Evolutionary conservation across 2,888 invertebrate genomes (phyloP), one percentile per base, ranked within the genome.

Genomic region (Nebria salina): DNA sequence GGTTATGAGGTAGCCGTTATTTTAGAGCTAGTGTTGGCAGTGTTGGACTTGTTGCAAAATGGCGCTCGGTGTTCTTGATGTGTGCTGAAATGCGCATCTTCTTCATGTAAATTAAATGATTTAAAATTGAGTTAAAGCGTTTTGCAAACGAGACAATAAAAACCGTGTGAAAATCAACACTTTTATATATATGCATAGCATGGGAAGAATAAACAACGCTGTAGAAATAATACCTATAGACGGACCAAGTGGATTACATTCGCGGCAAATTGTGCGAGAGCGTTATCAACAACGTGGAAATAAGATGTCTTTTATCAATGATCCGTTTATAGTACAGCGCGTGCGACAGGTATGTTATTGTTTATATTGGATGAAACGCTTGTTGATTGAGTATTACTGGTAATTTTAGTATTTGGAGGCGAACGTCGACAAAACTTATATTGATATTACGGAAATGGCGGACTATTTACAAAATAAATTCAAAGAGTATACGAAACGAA

Each of bases 361-460:
- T 7, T 20, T 54, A 11, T 54, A 6, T 7, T 54, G 54, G 54
- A 54, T 54, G 4, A 11, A 11, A 8, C 13, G 54, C 13, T 13
- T 7, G 4, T 11, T 54, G 4, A 54, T 54, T 54, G 54, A 54
- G 8, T 8, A 4, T 4, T 54, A 54, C 13, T 13, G 43, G 11
- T 43, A 15, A 34, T 84, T 89, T 68, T 85, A 95, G 92, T 96
- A 96, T 87, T 91, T 96, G 85, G 94, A 94, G 83, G 94, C 94
- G 85, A 95, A 96, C 90, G 94, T 94, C 83, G 93, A 95, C 85
- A 93, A 95, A 89, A 93, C 94, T 7, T 95, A 93, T 87, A 92
- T 96, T 84, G 95, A 96, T 91, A 94, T 96, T 82, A 93, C 94
- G 87, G 93, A 93, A 86, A 96, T 97, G 95, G 95, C 96, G 85